A percentile compares a stretch with the other conserved stretches of the same genome.
phyloP scores from a whole-genome alignment of 2,797 vertebrate species.

The Chromis chromis region DNA sequence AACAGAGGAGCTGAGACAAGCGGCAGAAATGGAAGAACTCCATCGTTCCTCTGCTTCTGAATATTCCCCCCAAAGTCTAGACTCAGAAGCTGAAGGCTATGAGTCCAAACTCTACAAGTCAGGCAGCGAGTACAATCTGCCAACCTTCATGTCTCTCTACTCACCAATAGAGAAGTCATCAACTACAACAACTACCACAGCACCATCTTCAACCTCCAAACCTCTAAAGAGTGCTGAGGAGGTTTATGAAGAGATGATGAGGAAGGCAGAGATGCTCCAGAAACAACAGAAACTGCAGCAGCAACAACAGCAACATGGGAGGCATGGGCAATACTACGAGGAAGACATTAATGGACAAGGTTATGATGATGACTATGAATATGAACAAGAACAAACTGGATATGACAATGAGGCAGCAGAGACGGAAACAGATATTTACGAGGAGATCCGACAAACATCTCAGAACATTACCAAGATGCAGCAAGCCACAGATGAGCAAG shows the following conservation, averaged over 20 bases:
- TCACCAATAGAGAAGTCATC: slow-evolving; percentile 92
- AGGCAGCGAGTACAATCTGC: slow-evolving; percentile 97
- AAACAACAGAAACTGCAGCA: slow-evolving; percentile 88
- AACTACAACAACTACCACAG: slow-evolving; percentile 80
- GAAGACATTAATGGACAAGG: slow-evolving; percentile 88
- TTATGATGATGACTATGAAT: slow-evolving; percentile 87
- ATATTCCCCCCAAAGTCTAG: slow-evolving; percentile 94
- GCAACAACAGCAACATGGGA: slow-evolving; percentile 77
- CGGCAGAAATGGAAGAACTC: slow-evolving; percentile 99
- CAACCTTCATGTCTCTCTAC: slow-evolving; percentile 98
- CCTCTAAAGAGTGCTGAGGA: slow-evolving; percentile 97
- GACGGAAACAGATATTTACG: slow-evolving; percentile 88
- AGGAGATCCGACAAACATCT: slow-evolving; percentile 93
- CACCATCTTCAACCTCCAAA: slow-evolving; percentile 86
- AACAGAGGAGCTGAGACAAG: slow-evolving; percentile 97
- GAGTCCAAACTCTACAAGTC: slow-evolving; percentile 97
- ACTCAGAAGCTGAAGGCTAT: slow-evolving; percentile 95
- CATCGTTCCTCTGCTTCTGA: slow-evolving; percentile 98
- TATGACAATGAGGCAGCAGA: slow-evolving; percentile 84
- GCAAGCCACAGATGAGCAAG: slow-evolving; percentile 84
- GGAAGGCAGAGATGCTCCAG: slow-evolving; percentile 96
- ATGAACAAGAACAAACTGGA: slow-evolving; percentile 83
- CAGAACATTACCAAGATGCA: slow-evolving; percentile 88
- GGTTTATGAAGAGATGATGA: slow-evolving; percentile 99
- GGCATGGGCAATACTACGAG: slow-evolving; percentile 76